Conservation (phyloP, 2,113 vertebrate species). For the Paracanthobrama guichenoti region DNA sequence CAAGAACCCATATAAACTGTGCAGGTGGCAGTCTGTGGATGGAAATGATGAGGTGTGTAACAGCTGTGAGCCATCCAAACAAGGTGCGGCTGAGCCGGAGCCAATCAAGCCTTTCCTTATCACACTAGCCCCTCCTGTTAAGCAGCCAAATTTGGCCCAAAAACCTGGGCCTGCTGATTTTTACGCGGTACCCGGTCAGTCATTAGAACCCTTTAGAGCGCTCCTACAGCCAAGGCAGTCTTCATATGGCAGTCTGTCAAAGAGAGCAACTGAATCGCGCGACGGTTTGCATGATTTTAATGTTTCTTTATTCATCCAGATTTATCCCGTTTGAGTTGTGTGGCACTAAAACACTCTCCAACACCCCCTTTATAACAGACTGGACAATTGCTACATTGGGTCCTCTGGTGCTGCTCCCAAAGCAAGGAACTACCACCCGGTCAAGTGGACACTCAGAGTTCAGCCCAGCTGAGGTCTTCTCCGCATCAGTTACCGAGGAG, state of each 20-base stretch:
- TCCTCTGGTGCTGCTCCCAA: conserved; percentile 57
- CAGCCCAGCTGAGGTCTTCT: not conserved
- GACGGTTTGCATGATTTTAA: conserved; percentile 43
- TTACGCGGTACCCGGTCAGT: conserved; percentile 30
- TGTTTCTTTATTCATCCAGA: not conserved
- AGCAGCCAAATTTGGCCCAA: not conserved
- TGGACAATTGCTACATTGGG: conserved; percentile 53
- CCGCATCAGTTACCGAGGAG: not conserved
- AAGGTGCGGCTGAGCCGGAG: not conserved
- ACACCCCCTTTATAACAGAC: conserved; percentile 54
- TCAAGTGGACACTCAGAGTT: not conserved
- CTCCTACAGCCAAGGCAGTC: not conserved
- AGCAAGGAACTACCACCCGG: not conserved
- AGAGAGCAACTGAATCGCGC: conserved; percentile 25
- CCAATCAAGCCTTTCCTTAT: not conserved
- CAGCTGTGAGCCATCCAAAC: conserved; percentile 56
- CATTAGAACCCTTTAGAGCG: not conserved
- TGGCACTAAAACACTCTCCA: not conserved
- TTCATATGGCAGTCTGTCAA: conserved; percentile 28
- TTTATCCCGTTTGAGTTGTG: not conserved
- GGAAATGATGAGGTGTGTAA: conserved; percentile 65
- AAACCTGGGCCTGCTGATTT: conserved; percentile 17
- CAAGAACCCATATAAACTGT: not conserved
- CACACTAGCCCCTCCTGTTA: not conserved
- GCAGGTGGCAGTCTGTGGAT: conserved; percentile 70